These are phyloP conservation scores for Terrapene triunguis DNA, from an alignment of 2,113 vertebrate genomes.

Conservation along the genomic window DNA sequence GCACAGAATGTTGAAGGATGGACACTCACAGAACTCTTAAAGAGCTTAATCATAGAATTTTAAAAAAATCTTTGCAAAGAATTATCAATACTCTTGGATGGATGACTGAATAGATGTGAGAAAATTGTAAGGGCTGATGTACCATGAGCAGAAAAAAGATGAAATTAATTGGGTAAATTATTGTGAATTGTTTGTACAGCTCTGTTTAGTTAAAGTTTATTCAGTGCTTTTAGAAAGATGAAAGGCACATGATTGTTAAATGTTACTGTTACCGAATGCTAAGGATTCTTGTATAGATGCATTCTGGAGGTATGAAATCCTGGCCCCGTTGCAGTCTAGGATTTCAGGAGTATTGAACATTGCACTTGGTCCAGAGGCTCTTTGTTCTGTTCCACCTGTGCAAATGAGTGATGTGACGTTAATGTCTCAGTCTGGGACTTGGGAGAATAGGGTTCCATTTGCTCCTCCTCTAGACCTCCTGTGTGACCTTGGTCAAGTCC, in stretches of 20 bases:
- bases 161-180: neutral
- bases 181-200: neutral
- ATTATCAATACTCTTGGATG: neutral
- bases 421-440: neutral
- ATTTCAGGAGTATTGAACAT: neutral
- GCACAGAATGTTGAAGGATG: neutral
- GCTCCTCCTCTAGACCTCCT: neutral
- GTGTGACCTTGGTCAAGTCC: neutral
- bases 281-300: neutral
- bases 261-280: neutral
- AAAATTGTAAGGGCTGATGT: neutral
- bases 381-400: neutral
- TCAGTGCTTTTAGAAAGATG: neutral
- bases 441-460: neutral
- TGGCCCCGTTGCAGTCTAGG: neutral
- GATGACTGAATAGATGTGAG: neutral
- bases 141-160: neutral
- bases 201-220: neutral
- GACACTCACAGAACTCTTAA: neutral
- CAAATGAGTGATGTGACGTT: neutral
- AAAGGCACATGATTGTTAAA: neutral
- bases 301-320: neutral
- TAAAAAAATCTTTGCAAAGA: conserved; percentile 35
- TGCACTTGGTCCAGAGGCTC: neutral
- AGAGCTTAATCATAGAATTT: conserved; percentile 28